Evolutionary conservation across 2,888 invertebrate genomes (phyloP), one percentile per base, ranked within the genome.

Genomic region (Drosophila merina): DNA sequence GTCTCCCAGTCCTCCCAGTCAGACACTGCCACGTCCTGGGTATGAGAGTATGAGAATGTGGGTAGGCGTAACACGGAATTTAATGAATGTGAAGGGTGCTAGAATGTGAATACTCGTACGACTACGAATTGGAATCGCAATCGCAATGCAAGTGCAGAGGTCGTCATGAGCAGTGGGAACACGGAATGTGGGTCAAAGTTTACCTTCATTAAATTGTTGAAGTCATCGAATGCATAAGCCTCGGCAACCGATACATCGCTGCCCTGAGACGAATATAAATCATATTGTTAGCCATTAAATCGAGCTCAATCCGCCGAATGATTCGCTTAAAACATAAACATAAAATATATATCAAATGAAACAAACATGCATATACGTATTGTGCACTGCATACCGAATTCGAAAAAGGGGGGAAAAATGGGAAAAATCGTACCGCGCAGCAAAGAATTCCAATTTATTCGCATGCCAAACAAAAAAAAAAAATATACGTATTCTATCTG

Each of bases 181-280:
- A 10, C 14, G 42, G 36, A 68, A 86, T 79, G 70, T 86, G 84
- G 84, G 87, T 82, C 84, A 84, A 51, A 74, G 48, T 75, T 90
- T 93, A 94, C 94, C 92, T 92, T 93, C 88, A 94, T 94, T 77
- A 94, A 92, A 89, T 93, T 93, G 89, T 93, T 93, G 93, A 94
- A 93, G 90, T 94, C 94, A 89, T 94, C 94, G 88, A 94, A 94
- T 59, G 94, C 94, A 90, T 93, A 90, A 64, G 92, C 89, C 88
- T 94, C 94, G 75, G 93, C 93, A 28, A 93, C 93, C 26, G 94
- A 94, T 79, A 93, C 94, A 89, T 94, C 94, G 90, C 94, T 94
- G 69, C 92, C 93, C 94, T 94, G 20, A 20, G 20, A 28, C 28
- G 28, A 40, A 50, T 47, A 49, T 40, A 42, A 63, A 31, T 40